Base-by-base conservation (phyloP, 2,888 invertebrate species). In the Ectropis crepuscularia region DNA sequence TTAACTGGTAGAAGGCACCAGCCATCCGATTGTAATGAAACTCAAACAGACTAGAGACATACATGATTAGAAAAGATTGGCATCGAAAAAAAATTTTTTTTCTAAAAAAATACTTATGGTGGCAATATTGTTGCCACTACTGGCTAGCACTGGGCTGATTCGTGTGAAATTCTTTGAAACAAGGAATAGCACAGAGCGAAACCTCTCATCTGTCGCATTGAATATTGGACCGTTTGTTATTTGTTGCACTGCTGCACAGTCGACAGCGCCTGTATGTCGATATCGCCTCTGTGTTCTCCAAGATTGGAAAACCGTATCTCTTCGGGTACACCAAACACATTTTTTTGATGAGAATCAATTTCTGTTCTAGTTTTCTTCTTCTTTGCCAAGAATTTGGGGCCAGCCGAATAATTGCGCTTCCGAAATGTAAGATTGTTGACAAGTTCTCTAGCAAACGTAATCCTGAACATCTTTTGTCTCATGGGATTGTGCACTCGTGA, bases 231-330 rank as follows among this genome's bases (percentile, higher is more conserved):
- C 68, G 48, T 57, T 59, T 60, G 48, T 67, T 60, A 38, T 54
- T 49, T 28, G 46, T 39, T 55, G 63, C 63, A 16, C 55, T 63
- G 51, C 67, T 67, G 41, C 67, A 67, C 53, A 49, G 45, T 39
- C 60, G 57, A 63, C 63, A 48, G 36, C 48, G 36, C 8, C 62
- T 62, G 43, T 42, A 65, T 39, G 68, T 45, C 9, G 11, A 6
- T 45, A 65, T 48, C 37, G 36, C 42, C 47, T 57, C 68, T 50
- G 47, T 68, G 67, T 28, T 5, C 53, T 10, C 62, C 61, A 6
- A 68, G 53, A 28, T 61, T 58, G 8, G 47, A n/a, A 28, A 68
- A 61, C n/a, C 68, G 64, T n/a, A 68, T 62, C 42, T 61, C 63
- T 43, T 65, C 57, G n/a, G 37, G 47, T 28, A 65, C 65, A 57